Conservation (phyloP, 2,888 invertebrate species). For the Sphaerophoria rueppellii region DNA sequence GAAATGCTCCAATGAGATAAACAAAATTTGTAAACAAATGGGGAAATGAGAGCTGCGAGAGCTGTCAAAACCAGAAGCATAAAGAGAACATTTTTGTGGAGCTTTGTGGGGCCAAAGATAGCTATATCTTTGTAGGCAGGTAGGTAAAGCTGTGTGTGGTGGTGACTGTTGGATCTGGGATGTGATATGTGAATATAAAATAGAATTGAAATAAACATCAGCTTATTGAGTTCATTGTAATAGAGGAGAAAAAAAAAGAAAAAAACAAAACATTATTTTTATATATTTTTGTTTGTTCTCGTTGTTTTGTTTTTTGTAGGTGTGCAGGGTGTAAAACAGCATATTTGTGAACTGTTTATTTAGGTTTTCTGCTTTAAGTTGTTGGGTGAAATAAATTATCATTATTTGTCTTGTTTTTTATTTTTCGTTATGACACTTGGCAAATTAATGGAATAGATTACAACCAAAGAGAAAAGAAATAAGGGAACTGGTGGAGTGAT, state of each 20-base stretch:
- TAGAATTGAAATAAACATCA: slow-evolving; percentile 56
- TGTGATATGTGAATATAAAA: slow-evolving; percentile 7
- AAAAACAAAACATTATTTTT: slow-evolving; percentile 3
- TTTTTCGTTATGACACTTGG: slow-evolving; percentile 15
- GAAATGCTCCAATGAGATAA: slow-evolving; percentile 11
- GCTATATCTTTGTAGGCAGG: slow-evolving; percentile 7
- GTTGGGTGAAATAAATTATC: slow-evolving; percentile 49
- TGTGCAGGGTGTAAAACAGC: slow-evolving; percentile 13
- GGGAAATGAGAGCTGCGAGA: slow-evolving; percentile 18
- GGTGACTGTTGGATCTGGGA: not conserved
- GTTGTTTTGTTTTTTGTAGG: not conserved
- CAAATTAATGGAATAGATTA: slow-evolving; percentile 10
- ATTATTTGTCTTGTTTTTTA: slow-evolving; percentile 55
- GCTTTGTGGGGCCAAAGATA: not conserved
- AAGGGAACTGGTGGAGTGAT: not conserved
- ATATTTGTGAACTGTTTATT: slow-evolving; percentile 64
- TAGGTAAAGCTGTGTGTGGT: not conserved
- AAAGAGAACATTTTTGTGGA: slow-evolving; percentile 9
- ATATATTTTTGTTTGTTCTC: not conserved
- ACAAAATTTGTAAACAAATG: slow-evolving; percentile 12
- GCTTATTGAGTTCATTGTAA: slow-evolving; percentile 61
- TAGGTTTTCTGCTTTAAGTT: slow-evolving; percentile 43
- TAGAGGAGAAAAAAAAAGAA: slow-evolving; percentile 30
- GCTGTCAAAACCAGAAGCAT: not conserved
- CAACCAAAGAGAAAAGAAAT: not conserved